Evolutionary conservation across 2,888 invertebrate species (phyloP), one percentile per base, ranked within the genome.

Genomic region (Podabrus alpinus): DNA sequence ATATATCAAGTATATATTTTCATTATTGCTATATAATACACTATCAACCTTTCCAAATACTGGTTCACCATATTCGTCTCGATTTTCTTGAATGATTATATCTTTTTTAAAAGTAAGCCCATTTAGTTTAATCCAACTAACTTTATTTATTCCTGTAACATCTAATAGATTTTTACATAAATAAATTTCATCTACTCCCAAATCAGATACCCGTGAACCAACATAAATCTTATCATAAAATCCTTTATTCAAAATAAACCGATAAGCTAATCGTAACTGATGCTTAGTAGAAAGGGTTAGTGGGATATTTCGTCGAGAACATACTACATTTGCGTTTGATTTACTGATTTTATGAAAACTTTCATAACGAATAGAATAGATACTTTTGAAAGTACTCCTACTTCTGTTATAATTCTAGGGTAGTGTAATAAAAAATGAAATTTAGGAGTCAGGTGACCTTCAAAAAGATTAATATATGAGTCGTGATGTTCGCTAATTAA

Each of bases 351-450:
- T 73, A 66, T 78, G 76, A 68, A 72, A 69, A 11, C 62, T 72
- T 66, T 77, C 77, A 61, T 71, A 77, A 11, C 78, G 21, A 71
- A 77, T 78, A 7, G 72, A 77, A 66, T n/a, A n/a, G 69, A 75
- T 15, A 74, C 59, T 15, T 75, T 59, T 29, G 64, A n/a, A n/a
- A n/a, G n/a, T n/a, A n/a, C n/a, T n/a, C n/a, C n/a, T n/a, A n/a
- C n/a, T n/a, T n/a, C n/a, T n/a, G n/a, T n/a, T n/a, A n/a, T n/a
- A n/a, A n/a, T n/a, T n/a, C n/a, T n/a, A n/a, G n/a, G n/a, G n/a
- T n/a, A n/a, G n/a, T n/a, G n/a, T n/a, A n/a, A n/a, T n/a, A n/a
- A n/a, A n/a, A n/a, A n/a, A n/a, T n/a, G n/a, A n/a, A n/a, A n/a
- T n/a, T n/a, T n/a, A n/a, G n/a, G n/a, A n/a, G n/a, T n/a, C n/a